phyloP scores from a whole-genome alignment of 1,140 invertebrate genomes.

The Lysiphlebus fabarum region DNA sequence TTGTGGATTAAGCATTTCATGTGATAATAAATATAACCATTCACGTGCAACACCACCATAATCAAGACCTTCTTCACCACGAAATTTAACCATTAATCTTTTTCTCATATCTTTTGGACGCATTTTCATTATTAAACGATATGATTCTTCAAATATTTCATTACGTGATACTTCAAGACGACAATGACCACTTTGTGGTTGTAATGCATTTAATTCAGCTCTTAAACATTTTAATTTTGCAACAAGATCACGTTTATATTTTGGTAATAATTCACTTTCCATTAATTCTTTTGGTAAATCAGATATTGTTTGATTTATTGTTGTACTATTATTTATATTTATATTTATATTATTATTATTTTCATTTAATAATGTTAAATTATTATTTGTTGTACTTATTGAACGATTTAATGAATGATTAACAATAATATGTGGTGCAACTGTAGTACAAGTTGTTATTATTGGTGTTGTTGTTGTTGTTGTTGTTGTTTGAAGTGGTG shows the following conservation, averaged over 20 bases:
- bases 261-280: conserved; percentile 74
- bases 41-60: conserved; percentile 95
- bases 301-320: conserved; percentile 43
- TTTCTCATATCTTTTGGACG: conserved; percentile 95
- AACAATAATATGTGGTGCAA: conserved; percentile 23
- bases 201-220: conserved; percentile 82
- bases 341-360: conserved; percentile 22
- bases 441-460: conserved; percentile 31
- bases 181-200: conserved; percentile 94
- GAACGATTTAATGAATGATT: conserved; percentile 39
- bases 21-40: conserved; percentile 91
- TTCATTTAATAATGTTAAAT: conserved; percentile 43
- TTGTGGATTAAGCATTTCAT: conserved; percentile 96
- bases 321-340: conserved; percentile 37
- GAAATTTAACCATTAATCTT: conserved; percentile 93
- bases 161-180: conserved; percentile 82
- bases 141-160: conserved; percentile 80
- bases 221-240: conserved; percentile 89
- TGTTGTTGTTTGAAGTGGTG: too few species aligned
- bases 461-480: too few species aligned
- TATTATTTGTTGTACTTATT: conserved; percentile 46
- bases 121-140: conserved; percentile 93
- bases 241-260: conserved; percentile 90
- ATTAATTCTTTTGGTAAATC: conserved; percentile 53
- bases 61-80: conserved; percentile 92